Conservation (phyloP, 2,888 invertebrate genomes). For the Anorthoa munda region DNA sequence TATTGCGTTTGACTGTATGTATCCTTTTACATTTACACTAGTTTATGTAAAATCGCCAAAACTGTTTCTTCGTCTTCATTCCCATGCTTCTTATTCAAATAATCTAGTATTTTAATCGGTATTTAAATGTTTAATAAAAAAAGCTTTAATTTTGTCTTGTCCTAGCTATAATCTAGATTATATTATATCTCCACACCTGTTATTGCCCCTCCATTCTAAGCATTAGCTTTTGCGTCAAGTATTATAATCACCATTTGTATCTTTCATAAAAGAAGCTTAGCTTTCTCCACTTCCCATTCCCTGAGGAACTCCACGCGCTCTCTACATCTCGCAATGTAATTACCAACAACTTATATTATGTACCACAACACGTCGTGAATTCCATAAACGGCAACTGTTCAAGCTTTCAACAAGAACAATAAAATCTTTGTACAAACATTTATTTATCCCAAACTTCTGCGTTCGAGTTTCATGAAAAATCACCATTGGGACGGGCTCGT, state of each 20-base stretch:
- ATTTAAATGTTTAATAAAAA: too few relatives aligned
- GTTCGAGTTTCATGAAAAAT: constrained; percentile 33
- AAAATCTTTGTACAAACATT: constrained; percentile 53
- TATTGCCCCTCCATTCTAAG: not conserved
- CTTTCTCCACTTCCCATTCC: constrained; percentile 15
- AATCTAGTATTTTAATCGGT: not conserved
- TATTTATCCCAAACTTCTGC: constrained; percentile 40
- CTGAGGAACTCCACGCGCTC: not conserved
- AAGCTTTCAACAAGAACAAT: constrained; percentile 59
- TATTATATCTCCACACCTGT: too few relatives aligned
- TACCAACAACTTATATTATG: constrained; percentile 45
- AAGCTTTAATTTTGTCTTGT: too few relatives aligned
- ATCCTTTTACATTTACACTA: not conserved
- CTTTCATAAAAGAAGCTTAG: not conserved
- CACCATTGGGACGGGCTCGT: not conserved
- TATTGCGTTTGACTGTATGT: not conserved
- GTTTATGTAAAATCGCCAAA: not conserved
- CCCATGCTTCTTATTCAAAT: not conserved
- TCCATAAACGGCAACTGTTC: constrained; percentile 47
- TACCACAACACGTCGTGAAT: constrained; percentile 24
- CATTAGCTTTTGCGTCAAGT: not conserved
- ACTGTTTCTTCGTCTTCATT: not conserved
- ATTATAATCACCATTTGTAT: not conserved
- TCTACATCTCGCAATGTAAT: constrained; percentile 29
- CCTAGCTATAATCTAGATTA: too few relatives aligned